A percentile compares a stretch with the other conserved stretches of the same genome.
These are phyloP conservation scores for Phaedon cochleariae DNA, from an alignment of 2,888 invertebrate genomes.

Conservation along the genomic window DNA sequence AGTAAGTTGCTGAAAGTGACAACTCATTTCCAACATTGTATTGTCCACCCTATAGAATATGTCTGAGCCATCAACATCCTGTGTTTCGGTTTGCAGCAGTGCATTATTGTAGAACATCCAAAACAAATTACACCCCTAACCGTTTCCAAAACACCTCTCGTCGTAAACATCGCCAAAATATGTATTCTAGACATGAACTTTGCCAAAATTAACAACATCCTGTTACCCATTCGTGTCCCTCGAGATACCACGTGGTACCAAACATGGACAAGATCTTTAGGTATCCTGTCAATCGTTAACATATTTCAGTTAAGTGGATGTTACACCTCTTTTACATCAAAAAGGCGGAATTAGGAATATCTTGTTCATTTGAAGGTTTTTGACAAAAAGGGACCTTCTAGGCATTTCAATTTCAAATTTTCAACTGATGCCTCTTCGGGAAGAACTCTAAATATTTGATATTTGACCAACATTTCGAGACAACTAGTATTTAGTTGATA, in stretches of 20 bases:
- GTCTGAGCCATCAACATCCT: too few species aligned
- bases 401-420: neutral
- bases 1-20: too few species aligned
- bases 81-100: too few species aligned
- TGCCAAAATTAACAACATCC: conserved; percentile 25
- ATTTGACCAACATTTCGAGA: too few species aligned
- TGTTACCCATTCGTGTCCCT: conserved; percentile 2
- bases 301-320: conserved; percentile 38
- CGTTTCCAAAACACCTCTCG: neutral
- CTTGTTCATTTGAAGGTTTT: neutral
- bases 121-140: conserved; percentile 15
- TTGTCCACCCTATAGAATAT: too few species aligned
- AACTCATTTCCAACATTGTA: too few species aligned
- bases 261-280: conserved; percentile 26
- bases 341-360: neutral
- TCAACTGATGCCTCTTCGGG: too few species aligned
- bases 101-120: conserved; percentile 14
- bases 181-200: conserved; percentile 24
- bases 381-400: neutral
- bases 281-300: conserved; percentile 41
- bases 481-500: too few species aligned
- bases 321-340: neutral
- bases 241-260: conserved; percentile 30
- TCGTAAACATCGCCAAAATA: conserved; percentile 18
- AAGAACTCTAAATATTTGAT: too few species aligned